Evolutionary conservation across 2,888 invertebrate genomes (phyloP).

Genomic region (Rhamphomyia laevipes): DNA sequence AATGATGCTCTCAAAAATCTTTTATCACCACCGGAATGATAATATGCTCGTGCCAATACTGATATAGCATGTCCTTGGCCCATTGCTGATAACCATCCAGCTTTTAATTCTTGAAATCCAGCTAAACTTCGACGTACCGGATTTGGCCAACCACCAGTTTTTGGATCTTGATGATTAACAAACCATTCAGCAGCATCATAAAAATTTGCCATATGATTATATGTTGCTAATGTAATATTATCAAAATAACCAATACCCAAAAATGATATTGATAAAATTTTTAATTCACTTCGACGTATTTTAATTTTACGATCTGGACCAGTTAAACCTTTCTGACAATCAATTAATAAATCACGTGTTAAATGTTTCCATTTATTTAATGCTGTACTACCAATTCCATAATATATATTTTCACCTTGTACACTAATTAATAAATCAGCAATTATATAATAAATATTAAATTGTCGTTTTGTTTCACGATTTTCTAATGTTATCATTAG

Average conservation of each 20-base stretch:
- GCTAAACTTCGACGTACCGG: conserved; percentile 67
- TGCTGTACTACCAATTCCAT: conserved; percentile 60
- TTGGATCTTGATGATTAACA: conserved; percentile 67
- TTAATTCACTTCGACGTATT: conserved; percentile 33
- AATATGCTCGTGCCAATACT: conserved; percentile 81
- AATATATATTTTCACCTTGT: conserved; percentile 70
- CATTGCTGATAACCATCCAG: conserved; percentile 98
- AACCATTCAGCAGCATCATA: conserved; percentile 91
- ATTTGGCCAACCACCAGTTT: conserved; percentile 88
- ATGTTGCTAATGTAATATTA: conserved; percentile 65
- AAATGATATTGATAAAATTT: conserved; percentile 53
- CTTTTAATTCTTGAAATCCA: conserved; percentile 63
- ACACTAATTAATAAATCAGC: conserved; percentile 60
- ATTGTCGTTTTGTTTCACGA: conserved; percentile 63
- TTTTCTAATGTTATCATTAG: conserved; percentile 66
- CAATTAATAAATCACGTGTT: conserved; percentile 78
- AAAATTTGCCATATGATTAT: conserved; percentile 84
- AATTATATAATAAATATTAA: conserved; percentile 72
- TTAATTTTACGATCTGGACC: conserved; percentile 35
- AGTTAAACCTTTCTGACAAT: conserved; percentile 81
- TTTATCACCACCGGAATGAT: conserved; percentile 62
- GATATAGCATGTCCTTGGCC: conserved; percentile 97
- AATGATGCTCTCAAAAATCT: conserved; percentile 72
- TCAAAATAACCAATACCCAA: conserved; percentile 62
- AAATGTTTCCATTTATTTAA: conserved; percentile 60